Evolutionary conservation across 1,140 invertebrate genomes (phyloP), one percentile per base, ranked within the genome.

Genomic region (Goniozus legneri): DNA sequence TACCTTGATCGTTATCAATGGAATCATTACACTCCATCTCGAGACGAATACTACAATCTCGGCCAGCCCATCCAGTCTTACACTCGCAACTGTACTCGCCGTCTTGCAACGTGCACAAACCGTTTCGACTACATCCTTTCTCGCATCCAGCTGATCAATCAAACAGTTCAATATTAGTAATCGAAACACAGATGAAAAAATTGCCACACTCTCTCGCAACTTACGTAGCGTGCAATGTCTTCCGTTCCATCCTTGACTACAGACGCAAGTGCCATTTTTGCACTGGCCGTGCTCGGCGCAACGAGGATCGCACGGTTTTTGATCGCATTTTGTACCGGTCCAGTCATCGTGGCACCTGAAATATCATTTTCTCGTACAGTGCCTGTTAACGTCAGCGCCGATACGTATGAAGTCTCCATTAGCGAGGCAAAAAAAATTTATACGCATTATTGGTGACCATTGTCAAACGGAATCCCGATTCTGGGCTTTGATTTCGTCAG

Each of bases 231-330:
- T 95, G 76, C 95, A 98, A 66, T 96, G 93, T 61, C 88, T 84
- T 51, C 95, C 95, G 76, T 97, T 98, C 95, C 95, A 98, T 44
- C 96, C 96, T 72, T 92, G 89, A 14, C 89, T 87, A 73, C 96
- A 98, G 33, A 95, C 86, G 71, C 96, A 99, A 18, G 92, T 96
- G 22, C 96, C 96, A 72, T 98, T 97, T 66, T 91, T 88, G 75
- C 97, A 99, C 69, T 94, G 90, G 0, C 97, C 96, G 63, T 95
- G 92, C 58, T 95, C 91, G n/a, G 85, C 84, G 68, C 94, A 95
- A 41, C 96, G 85, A n/a, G 82, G 68, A 65, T 95, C 91, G 73
- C 93, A 95, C 10, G 90, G 87, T 49, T 89, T 79, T 62, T 90
- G 86, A 71, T 96, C 91, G 70, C 95, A 98, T 36, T 88, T 83